Conservation (phyloP, 92 coral and sea anemone species). For the Porites lobata region DNA sequence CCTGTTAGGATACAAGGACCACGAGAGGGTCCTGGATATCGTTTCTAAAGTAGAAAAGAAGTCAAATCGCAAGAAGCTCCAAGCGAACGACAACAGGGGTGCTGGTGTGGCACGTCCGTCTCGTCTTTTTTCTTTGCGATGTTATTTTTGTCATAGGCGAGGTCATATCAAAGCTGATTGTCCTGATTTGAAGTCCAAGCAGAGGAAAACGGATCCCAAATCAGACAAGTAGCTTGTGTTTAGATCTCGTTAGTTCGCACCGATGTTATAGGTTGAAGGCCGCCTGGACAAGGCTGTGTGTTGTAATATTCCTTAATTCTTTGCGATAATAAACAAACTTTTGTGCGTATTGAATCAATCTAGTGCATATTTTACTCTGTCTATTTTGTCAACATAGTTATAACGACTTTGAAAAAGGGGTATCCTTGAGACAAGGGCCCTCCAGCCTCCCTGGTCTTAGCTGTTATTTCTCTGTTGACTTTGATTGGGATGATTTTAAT, state of each 20-base stretch:
- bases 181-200: not conserved
- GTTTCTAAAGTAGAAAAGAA: not conserved
- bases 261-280: not conserved
- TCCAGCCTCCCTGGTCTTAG: too few relatives aligned
- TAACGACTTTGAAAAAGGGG: too few relatives aligned
- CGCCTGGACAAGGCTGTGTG: conserved; percentile 5
- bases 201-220: conserved; percentile 4
- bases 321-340: not conserved
- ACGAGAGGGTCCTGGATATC: not conserved
- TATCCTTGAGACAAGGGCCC: too few relatives aligned
- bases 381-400: not conserved
- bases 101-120: conserved; percentile 24
- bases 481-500: too few relatives aligned
- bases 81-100: not conserved
- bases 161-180: conserved; percentile 15
- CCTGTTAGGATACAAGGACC: not conserved
- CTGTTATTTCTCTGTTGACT: too few relatives aligned
- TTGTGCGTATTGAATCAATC: conserved; percentile 11
- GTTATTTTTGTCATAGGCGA: conserved; percentile 5
- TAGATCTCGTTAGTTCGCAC: not conserved
- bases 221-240: conserved; percentile 9
- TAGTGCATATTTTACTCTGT: conserved; percentile 6
- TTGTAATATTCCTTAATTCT: not conserved
- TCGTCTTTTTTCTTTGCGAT: not conserved
- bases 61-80: not conserved